phyloP scores from a whole-genome alignment of 2,888 invertebrate genomes.

The Melanchra persicariae region DNA sequence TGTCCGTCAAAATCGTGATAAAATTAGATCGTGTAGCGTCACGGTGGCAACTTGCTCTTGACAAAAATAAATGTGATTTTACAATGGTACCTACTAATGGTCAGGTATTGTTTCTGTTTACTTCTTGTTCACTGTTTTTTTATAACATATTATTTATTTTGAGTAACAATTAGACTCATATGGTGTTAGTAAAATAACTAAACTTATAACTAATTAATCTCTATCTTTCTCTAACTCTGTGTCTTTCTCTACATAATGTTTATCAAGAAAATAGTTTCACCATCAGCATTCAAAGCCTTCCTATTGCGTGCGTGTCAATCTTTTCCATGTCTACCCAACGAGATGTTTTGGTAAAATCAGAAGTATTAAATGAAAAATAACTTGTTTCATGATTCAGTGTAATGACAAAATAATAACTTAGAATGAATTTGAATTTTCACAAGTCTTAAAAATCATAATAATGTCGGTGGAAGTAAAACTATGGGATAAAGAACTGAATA shows the following conservation, averaged over 20 bases:
- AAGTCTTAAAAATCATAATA: no score
- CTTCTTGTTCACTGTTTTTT: neutral
- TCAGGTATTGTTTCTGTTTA: neutral
- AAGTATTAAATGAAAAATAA: no score
- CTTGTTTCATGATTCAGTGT: no score
- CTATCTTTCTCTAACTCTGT: no score
- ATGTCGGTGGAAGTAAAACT: no score
- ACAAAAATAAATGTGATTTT: conserved; percentile 49
- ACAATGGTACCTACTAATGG: neutral
- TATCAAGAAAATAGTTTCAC: neutral
- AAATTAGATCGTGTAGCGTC: conserved; percentile 52
- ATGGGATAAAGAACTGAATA: neutral
- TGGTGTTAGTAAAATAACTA: no score
- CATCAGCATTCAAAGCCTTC: neutral
- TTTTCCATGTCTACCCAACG: neutral
- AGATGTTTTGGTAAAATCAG: no score
- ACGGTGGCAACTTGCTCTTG: conserved; percentile 45
- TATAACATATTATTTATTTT: no score
- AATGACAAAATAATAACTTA: no score
- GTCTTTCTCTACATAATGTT: neutral
- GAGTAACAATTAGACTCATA: no score
- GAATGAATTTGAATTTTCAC: no score
- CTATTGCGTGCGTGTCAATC: neutral
- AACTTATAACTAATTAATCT: no score
- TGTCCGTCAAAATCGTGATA: conserved; percentile 60